Evolutionary conservation across 2,797 vertebrate genomes (phyloP).

Genomic region (Champsocephalus gunnari): DNA sequence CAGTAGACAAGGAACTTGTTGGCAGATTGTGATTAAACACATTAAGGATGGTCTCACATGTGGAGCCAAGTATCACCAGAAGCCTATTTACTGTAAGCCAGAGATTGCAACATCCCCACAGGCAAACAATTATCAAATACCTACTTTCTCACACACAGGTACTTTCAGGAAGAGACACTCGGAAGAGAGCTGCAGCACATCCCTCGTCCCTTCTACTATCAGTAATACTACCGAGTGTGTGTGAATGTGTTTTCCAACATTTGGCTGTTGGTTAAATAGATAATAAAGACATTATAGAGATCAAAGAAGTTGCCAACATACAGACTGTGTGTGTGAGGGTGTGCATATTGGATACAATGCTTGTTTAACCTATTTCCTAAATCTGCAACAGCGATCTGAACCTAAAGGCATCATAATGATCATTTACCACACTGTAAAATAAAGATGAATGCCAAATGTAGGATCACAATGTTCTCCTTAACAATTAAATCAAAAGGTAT

Average conservation of each 20-base stretch:
- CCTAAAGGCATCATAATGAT: too few relatives aligned
- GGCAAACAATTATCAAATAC: conserved; percentile 45
- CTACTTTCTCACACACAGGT: conserved; percentile 32
- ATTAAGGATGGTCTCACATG: conserved; percentile 27
- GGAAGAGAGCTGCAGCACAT: background rate
- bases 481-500: background rate
- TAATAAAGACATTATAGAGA: too few relatives aligned
- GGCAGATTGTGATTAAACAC: conserved; percentile 39
- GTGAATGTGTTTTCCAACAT: too few relatives aligned
- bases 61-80: conserved; percentile 50
- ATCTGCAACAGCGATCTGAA: too few relatives aligned
- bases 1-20: conserved; percentile 11
- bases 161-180: background rate
- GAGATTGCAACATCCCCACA: conserved; percentile 41
- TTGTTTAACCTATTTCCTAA: too few relatives aligned
- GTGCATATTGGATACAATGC: too few relatives aligned
- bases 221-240: too few relatives aligned
- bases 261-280: too few relatives aligned
- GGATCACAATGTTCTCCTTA: background rate
- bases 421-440: background rate
- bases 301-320: too few relatives aligned
- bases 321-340: too few relatives aligned
- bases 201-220: too few relatives aligned
- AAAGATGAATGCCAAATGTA: conserved; percentile 10
- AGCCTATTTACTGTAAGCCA: conserved; percentile 43